Percentiles rank a stretch among this genome's conserved stretches.
These are phyloP conservation scores for Siphlonurus alternatus DNA, from an alignment of 2,888 invertebrate species.

Conservation along the genomic window DNA sequence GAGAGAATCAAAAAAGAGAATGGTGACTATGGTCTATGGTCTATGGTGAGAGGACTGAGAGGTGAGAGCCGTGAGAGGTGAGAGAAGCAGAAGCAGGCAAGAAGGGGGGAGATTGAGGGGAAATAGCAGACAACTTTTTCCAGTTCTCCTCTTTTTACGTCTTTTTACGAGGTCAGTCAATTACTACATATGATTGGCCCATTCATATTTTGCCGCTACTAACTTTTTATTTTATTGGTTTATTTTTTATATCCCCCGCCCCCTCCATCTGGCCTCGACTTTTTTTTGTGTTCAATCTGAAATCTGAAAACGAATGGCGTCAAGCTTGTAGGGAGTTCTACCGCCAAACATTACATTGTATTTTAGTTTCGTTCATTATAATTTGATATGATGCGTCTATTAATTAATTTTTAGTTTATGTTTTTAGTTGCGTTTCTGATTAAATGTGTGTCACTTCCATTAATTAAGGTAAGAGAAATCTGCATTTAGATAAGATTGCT, in stretches of 20 bases:
- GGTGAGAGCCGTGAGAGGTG: background rate
- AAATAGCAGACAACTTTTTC: background rate
- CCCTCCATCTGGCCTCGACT: background rate
- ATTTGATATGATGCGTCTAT: background rate
- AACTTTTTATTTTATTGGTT: background rate
- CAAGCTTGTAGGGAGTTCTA: background rate
- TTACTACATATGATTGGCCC: background rate
- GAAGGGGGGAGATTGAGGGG: background rate
- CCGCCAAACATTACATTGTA: background rate
- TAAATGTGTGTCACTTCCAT: background rate
- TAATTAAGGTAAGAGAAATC: background rate
- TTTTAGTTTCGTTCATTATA: background rate
- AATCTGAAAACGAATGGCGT: background rate
- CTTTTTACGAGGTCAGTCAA: background rate
- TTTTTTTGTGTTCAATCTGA: background rate
- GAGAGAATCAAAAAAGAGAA: too few relatives aligned
- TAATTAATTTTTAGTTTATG: background rate
- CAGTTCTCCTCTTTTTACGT: background rate
- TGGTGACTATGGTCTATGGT: background rate
- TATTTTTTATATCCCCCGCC: background rate
- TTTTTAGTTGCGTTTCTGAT: background rate
- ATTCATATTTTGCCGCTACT: background rate
- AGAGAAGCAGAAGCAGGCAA: background rate
- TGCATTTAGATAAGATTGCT: background rate
- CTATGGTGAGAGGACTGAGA: too few relatives aligned